Evolutionary conservation across 2,797 vertebrate genomes (phyloP).

Genomic region (Heliangelus exortis): DNA sequence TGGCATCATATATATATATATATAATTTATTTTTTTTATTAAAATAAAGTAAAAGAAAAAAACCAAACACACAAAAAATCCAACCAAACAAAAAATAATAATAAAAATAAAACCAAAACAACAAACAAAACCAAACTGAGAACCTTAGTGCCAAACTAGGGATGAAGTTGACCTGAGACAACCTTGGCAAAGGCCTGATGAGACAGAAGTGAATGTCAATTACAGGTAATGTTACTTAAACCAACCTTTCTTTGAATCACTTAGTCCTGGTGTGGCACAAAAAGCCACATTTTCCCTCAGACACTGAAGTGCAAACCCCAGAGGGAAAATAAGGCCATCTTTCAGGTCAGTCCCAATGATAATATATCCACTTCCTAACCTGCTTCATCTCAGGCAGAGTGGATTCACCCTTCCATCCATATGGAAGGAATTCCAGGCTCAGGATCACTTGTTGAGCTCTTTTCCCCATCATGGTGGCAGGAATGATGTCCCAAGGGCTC

Average conservation of each 20-base stretch:
- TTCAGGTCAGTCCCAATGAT: background rate
- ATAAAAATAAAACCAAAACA: background rate
- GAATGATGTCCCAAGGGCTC: background rate
- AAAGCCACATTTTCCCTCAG: background rate
- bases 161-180: background rate
- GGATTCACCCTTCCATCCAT: background rate
- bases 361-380: background rate
- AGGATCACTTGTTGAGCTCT: background rate
- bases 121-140: background rate
- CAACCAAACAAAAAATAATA: too few relatives aligned
- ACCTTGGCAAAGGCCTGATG: background rate
- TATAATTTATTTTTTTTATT: too few relatives aligned
- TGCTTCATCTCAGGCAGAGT: background rate
- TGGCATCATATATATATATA: background rate
- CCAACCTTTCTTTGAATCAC: background rate
- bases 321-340: accelerated
- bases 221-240: background rate
- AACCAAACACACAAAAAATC: background rate
- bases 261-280: background rate
- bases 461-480: background rate
- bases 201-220: background rate
- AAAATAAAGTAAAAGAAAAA: too few relatives aligned
- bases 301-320: background rate
- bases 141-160: background rate
- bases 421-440: background rate